Percentiles rank a stretch among this genome's conserved stretches.
Conservation (phyloP, 1,140 invertebrate genomes). For the Tetranychus urticae region DNA sequence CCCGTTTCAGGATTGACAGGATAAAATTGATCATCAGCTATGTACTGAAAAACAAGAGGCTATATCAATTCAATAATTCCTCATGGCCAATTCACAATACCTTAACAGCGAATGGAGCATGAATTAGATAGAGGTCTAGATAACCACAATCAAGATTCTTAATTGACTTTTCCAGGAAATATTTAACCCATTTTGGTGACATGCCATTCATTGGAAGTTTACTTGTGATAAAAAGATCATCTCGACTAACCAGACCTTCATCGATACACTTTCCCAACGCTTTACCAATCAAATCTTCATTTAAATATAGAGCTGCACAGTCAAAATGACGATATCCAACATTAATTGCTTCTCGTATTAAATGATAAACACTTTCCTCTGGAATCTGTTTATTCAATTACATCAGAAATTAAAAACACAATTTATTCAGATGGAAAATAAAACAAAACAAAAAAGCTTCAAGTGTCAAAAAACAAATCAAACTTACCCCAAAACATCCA, state of each 20-base stretch:
- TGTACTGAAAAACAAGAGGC: constrained; percentile 19
- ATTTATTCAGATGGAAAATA: constrained; percentile 11
- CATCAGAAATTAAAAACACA: no score
- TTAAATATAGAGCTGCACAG: constrained; percentile 54
- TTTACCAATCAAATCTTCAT: constrained; percentile 34
- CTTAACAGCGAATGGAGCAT: constrained; percentile 8
- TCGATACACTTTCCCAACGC: not conserved
- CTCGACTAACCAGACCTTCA: constrained; percentile 30
- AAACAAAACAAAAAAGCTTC: constrained; percentile 33
- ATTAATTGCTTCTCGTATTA: no score
- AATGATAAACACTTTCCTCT: no score
- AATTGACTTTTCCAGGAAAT: constrained; percentile 30
- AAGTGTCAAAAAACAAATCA: constrained; percentile 16
- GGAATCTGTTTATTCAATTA: no score
- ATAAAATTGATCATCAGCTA: constrained; percentile 24
- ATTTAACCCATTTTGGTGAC: constrained; percentile 24
- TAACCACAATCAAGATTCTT: constrained; percentile 26
- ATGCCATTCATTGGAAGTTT: constrained; percentile 33
- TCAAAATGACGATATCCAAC: constrained; percentile 47
- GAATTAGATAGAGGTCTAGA: constrained; percentile 11
- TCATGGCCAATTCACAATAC: constrained; percentile 28
- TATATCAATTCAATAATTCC: not conserved
- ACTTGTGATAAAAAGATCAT: constrained; percentile 49
- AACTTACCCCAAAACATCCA: no score
- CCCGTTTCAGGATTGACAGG: not conserved